These are phyloP conservation scores for Eupithecia insigniata DNA, from an alignment of 2,888 invertebrate species.

Conservation along the genomic window DNA sequence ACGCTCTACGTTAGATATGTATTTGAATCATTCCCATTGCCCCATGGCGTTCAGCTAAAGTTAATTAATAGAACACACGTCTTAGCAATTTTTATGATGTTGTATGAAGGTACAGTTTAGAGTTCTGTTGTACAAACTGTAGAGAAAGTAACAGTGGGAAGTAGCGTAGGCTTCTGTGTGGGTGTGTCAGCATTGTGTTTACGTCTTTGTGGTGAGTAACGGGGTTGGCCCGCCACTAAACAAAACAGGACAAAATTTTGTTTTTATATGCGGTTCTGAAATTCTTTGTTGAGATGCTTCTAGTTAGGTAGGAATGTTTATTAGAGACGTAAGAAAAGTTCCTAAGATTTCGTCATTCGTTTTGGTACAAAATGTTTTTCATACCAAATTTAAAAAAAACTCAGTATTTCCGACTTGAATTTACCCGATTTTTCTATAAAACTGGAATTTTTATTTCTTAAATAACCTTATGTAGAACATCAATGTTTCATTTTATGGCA, in stretches of 20 bases:
- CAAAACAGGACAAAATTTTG: constrained; percentile 36
- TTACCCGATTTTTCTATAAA: background rate
- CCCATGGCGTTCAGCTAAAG: background rate
- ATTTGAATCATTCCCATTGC: background rate
- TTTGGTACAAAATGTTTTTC: background rate
- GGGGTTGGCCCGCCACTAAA: constrained; percentile 53
- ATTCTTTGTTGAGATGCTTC: background rate
- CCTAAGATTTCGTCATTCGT: background rate
- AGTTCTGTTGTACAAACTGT: constrained; percentile 6
- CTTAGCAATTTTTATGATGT: constrained; percentile 13
- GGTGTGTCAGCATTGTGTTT: constrained; percentile 17
- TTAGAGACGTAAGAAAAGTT: constrained; percentile 2
- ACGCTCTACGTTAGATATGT: background rate
- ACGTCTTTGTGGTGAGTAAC: constrained; percentile 59
- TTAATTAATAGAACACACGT: constrained; percentile 10
- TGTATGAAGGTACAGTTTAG: constrained; percentile 6
- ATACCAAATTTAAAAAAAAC: background rate
- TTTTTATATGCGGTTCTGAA: background rate
- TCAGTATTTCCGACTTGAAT: background rate
- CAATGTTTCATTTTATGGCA: background rate
- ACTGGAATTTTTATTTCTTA: background rate
- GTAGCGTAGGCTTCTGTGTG: constrained; percentile 23
- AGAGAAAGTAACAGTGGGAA: constrained; percentile 27
- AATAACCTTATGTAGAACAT: background rate
- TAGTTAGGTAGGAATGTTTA: background rate